These are phyloP conservation scores for Apantesis nais DNA, from an alignment of 2,888 invertebrate species.

Conservation along the genomic window DNA sequence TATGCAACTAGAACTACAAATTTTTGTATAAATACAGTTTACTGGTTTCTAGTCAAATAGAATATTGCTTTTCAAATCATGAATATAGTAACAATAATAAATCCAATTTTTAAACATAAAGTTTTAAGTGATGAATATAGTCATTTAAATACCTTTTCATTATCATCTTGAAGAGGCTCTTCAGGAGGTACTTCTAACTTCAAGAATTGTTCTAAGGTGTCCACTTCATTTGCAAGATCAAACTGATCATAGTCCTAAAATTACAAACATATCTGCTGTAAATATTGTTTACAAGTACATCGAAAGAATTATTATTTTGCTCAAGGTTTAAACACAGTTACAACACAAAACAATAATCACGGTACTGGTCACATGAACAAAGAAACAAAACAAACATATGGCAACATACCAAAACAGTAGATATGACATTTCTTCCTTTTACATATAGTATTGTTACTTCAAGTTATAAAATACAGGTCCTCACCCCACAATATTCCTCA, in stretches of 20 bases:
- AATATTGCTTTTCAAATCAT: not conserved
- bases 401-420: conserved; percentile 46
- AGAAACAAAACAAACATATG: conserved; percentile 43
- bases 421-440: conserved; percentile 32
- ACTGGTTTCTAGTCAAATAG: not conserved
- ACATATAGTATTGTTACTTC: conserved; percentile 10
- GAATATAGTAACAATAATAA: not conserved
- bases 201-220: conserved; percentile 94
- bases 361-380: conserved; percentile 27
- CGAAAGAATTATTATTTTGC: conserved; percentile 6
- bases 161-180: conserved; percentile 61
- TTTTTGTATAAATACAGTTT: not conserved
- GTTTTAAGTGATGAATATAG: not conserved
- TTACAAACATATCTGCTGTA: conserved; percentile 27
- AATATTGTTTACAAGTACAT: conserved; percentile 24
- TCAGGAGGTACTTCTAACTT: conserved; percentile 89
- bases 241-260: conserved; percentile 96
- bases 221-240: conserved; percentile 95
- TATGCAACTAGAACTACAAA: not conserved
- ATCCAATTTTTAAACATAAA: not conserved
- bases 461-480: conserved; percentile 45
- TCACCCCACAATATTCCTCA: conserved; percentile 96
- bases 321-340: conserved; percentile 23
- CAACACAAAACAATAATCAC: conserved; percentile 26
- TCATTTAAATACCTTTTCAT: conserved; percentile 52